Base-by-base conservation (phyloP, 2,888 invertebrate species). In the Phyto melanocephala region DNA sequence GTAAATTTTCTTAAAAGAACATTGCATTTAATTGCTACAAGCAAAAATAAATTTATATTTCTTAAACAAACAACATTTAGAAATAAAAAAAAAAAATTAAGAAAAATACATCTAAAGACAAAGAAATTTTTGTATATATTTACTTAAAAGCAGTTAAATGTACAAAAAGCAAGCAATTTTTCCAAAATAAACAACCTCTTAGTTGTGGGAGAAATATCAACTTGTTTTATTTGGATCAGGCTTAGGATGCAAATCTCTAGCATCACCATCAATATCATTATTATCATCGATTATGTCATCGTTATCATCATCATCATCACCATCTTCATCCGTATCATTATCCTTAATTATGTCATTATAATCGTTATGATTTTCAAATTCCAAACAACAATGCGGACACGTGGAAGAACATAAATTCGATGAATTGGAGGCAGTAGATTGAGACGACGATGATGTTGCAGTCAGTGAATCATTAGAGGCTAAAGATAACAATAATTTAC, bases 401-500 rank as follows among this genome's bases (percentile, higher is more conserved):
- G 80, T 84, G 78, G 82, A 71, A 28, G 72, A 70, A 62, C 82
- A 45, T 54, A 68, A 40, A 62, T 45, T 70, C 13, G 76, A 67
- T 50, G 75, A 72, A 50, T 74, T 82, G 47, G 72, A 58, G 72
- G 82, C 17, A 15, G 79, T 54, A 82, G 85, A 60, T 60, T 68
- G 50, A 63, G 54, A 63, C 17, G 60, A 60, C 4, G 28, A 28
- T 37, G 76, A 50, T 15, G 76, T 22, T 37, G 68, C 42, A 4
- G 56, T 62, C 11, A 58, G 22, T 17, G 68, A 72, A 75, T 77
- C 85, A 84, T 75, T 81, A 47, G 80, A 81, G 58, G 88, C 89
- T 62, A 88, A 75, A 3, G 88, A 87, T 65, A 87, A 81, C 62
- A 88, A 86, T 72, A 86, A 62, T 84, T 88, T 88, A 84, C 87